Base-by-base conservation (phyloP, 2,888 invertebrate genomes). In the Bimastos eiseni region DNA sequence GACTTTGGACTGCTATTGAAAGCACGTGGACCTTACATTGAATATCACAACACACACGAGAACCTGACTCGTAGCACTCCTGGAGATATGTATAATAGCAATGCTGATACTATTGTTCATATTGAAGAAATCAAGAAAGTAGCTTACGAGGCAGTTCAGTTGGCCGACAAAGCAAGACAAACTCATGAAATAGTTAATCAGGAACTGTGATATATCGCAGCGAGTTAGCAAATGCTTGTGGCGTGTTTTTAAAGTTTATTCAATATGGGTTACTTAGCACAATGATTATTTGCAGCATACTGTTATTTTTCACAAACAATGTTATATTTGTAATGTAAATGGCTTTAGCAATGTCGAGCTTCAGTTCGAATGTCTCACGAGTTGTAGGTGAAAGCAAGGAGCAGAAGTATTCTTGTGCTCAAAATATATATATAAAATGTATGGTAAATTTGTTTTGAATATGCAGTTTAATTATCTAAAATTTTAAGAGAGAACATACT, bases 31-130 rank as follows among this genome's bases (percentile, higher is more conserved):
- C 92, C 92, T 3, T 92, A 93, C 90, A 44, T 92, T 37, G 92
- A 92, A 90, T 93, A 93, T 93, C 93, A 92, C 91, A 93, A 93
- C 90, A 90, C 83, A 15, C 92, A 93, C 83, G 84, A 90, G 41
- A 89, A 91, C 13, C 89, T 91, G 24, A 88, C 88, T 30, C 88
- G 34, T 13, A 88, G 30, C 1, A 17, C 37, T 21, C 83, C 41
- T 30, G 37, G 89, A 34, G 92, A 92, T 38, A 41, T 30, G 21
- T 89, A 91, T 49, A 91, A 90, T 30, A 90, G 89, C 83, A 88
- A 91, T 11, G 89, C 92, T 33, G 91, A 92, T 90, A 93, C 92
- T 6, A 91, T 90, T 34, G 93, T 93, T 15, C 90, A 92, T 88
- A 91, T 91, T 2, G 89, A 90, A 34, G 93, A 93, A 88, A 92